These are phyloP conservation scores for Hippasteria phrygiana DNA, from an alignment of 53 echinoderm and acorn worm genomes.

Conservation along the genomic window DNA sequence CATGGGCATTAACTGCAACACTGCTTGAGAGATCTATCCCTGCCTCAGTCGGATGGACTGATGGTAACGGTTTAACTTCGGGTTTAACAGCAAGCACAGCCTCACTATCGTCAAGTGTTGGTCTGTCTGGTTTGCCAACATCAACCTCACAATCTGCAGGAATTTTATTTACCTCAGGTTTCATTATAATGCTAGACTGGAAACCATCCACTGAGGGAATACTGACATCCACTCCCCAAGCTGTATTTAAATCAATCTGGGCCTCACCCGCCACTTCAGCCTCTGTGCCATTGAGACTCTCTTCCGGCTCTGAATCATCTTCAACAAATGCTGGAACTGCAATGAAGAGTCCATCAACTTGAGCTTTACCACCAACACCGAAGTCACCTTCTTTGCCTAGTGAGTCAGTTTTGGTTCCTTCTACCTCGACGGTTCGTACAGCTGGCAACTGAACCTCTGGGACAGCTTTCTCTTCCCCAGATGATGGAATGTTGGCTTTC, in stretches of 20 bases:
- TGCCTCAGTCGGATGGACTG: not conserved
- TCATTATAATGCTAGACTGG: not conserved
- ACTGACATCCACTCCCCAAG: not conserved
- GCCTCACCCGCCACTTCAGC: constrained; percentile 24
- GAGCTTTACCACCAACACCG: constrained; percentile 8
- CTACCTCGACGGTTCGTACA: not conserved
- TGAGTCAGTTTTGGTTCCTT: not conserved
- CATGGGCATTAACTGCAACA: not conserved
- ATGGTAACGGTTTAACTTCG: not conserved
- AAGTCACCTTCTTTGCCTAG: not conserved
- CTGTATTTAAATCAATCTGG: constrained; percentile 24
- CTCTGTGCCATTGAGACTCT: not conserved
- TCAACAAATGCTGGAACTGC: constrained; percentile 52
- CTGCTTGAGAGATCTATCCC: not conserved
- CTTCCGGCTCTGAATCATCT: constrained; percentile 6
- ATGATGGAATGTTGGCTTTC: constrained; percentile 47
- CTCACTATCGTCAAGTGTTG: not conserved
- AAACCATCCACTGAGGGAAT: not conserved
- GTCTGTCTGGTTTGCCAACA: not conserved
- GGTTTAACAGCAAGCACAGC: not conserved
- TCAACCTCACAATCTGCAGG: constrained; percentile 6
- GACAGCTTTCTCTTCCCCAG: not conserved
- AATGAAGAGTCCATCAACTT: constrained; percentile 33
- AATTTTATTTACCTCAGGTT: not conserved
- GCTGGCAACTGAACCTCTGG: constrained; percentile 2